phyloP scores from a whole-genome alignment of 1,140 invertebrate genomes.

The Dufourea novaeangliae region DNA sequence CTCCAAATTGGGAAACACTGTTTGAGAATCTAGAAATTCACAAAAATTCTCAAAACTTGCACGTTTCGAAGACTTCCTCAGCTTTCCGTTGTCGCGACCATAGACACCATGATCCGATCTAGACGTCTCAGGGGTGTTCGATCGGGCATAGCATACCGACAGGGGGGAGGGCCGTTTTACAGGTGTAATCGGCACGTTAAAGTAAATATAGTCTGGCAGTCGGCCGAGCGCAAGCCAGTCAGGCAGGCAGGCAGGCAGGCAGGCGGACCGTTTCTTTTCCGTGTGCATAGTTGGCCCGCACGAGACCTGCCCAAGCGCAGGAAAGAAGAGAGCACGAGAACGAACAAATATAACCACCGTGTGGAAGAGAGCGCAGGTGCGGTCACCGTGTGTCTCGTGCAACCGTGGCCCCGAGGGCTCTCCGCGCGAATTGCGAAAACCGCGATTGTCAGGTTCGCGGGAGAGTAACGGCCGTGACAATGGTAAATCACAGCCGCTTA shows the following conservation, averaged over 20 bases:
- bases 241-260: neutral
- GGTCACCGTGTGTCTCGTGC: no score
- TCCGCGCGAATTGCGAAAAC: constrained; percentile 51
- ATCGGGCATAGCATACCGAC: constrained; percentile 12
- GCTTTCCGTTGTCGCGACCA: no score
- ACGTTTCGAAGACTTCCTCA: no score
- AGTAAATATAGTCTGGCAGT: constrained; percentile 78
- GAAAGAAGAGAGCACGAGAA: constrained; percentile 64
- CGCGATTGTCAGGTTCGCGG: constrained; percentile 52
- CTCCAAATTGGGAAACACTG: no score
- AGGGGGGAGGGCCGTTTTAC: constrained; percentile 60
- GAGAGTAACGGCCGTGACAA: constrained; percentile 64
- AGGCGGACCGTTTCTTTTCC: constrained; percentile 67
- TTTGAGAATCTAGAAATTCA: no score
- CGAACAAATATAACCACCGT: constrained; percentile 65
- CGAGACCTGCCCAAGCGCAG: constrained; percentile 58
- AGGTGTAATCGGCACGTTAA: constrained; percentile 73
- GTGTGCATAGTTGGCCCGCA: constrained; percentile 70
- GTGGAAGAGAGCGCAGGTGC: constrained; percentile 53
- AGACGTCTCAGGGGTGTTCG: neutral
- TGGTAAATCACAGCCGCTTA: constrained; percentile 62
- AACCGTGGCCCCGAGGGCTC: constrained; percentile 42
- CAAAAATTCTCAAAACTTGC: no score
- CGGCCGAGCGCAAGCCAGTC: constrained; percentile 70
- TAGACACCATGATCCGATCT: no score